Evolutionary conservation across 2,113 vertebrate species (phyloP), one percentile per base, ranked within the genome.

Genomic region (Progne subis): DNA sequence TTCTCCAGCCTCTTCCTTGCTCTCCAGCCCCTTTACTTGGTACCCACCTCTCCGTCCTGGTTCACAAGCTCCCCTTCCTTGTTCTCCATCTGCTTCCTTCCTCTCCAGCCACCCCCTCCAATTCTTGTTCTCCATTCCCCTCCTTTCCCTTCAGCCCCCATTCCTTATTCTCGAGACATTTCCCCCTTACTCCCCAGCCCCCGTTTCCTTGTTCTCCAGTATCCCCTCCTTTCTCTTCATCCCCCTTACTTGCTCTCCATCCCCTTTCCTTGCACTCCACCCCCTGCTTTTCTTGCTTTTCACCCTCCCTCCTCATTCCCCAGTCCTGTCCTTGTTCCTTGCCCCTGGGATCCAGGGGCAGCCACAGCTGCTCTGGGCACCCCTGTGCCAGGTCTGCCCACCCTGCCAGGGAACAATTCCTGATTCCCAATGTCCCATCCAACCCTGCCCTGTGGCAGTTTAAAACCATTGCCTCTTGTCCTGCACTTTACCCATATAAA

Each of bases 81-180:
- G 37, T 37, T 37, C 37, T 37, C 37, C 37, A 37, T 37, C 37
- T 37, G 37, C 37, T 37, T 37, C 37, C 37, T 37, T 37, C 37
- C 37, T 37, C 37, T 37, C 37, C 37, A 37, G 37, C 37, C 37
- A 9, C 37, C 37, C 37, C 37, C 13, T 23, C 14, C 6, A 11
- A 3, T 52, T 25, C 34, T n/a, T 52, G 16, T 78, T 50, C 34
- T 39, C 16, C 21, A 18, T 12, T 25, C 15, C 55, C 12, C 10
- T 20, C 24, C 37, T 63, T 64, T 43, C 29, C 17, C 43, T 26
- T 16, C 37, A 43, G 20, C 21, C 14, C 17, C 5, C 4, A 37
- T 5, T 13, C 8, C 4, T n/a, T 46, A 11, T 37, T 44, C 32
- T 60, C 2, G 1, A 29, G 6, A 6, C 9, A 28, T 18, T 3